Conservation (phyloP, 2,888 invertebrate genomes). For the Drosophila anomalipes region DNA sequence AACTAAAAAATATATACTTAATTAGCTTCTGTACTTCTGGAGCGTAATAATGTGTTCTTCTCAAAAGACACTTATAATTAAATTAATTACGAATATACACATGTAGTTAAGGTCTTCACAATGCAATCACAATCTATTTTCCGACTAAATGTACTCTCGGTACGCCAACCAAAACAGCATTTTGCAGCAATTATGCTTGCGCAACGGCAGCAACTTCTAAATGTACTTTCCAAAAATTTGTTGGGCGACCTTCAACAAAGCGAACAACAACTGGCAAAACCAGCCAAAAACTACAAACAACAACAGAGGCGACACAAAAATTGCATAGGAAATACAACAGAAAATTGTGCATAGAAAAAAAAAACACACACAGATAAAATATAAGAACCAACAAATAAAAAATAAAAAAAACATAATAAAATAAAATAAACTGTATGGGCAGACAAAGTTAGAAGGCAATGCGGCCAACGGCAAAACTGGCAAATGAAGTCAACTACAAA, state of each 20-base stretch:
- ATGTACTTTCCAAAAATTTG: conserved; percentile 73
- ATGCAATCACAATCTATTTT: conserved; percentile 56
- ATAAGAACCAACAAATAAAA: conserved; percentile 13
- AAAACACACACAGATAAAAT: conserved; percentile 1
- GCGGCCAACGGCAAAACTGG: conserved; percentile 40
- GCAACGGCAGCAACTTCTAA: conserved; percentile 65
- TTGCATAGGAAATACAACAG: conserved; percentile 61
- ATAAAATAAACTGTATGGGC: conserved; percentile 28
- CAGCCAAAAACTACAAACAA: conserved; percentile 40
- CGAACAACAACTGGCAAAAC: conserved; percentile 55
- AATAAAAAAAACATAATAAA: conserved; percentile 15
- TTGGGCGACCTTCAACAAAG: conserved; percentile 67
- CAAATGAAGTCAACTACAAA: conserved; percentile 60
- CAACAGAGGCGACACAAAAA: conserved; percentile 47
- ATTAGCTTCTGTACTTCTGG: background rate
- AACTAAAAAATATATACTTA: background rate
- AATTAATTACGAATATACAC: background rate
- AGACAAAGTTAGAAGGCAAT: conserved; percentile 62
- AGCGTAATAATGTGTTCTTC: background rate
- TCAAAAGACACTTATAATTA: too few relatives aligned
- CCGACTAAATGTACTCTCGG: conserved; percentile 31
- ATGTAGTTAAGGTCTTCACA: conserved; percentile 28
- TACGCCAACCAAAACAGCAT: conserved; percentile 46
- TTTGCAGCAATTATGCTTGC: conserved; percentile 72
- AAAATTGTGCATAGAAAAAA: conserved; percentile 31